phyloP scores from a whole-genome alignment of 1,140 invertebrate genomes.

The Sitobion miscanthi region DNA sequence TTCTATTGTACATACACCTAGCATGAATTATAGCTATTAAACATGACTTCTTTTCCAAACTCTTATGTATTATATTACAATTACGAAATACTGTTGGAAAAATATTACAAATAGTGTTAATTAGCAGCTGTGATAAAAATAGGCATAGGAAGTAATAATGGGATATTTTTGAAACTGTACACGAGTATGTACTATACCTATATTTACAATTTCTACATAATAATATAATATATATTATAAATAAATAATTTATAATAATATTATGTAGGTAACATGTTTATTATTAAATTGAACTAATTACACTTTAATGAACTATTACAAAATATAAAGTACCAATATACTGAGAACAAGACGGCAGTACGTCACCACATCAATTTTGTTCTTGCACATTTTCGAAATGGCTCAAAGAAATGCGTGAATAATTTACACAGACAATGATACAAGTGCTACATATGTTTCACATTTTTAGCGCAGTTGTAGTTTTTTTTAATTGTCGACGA shows the following conservation, averaged over 20 bases:
- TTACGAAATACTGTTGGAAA: not conserved
- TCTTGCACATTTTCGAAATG: not conserved
- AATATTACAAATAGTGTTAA: not conserved
- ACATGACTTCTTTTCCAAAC: not conserved
- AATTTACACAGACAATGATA: not conserved
- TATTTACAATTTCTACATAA: too few relatives aligned
- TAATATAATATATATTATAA: not conserved
- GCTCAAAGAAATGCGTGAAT: not conserved
- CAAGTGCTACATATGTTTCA: not conserved
- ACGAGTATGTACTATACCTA: not conserved
- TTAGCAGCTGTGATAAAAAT: conserved; percentile 34
- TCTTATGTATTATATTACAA: not conserved
- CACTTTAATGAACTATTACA: not conserved
- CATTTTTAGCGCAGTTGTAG: not conserved
- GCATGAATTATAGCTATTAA: not conserved
- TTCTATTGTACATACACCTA: not conserved
- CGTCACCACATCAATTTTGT: not conserved
- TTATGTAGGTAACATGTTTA: not conserved
- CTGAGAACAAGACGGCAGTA: not conserved
- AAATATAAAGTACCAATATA: not conserved
- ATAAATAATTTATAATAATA: too few relatives aligned
- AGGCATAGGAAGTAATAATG: not conserved
- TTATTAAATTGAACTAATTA: conserved; percentile 8
- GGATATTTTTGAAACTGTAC: not conserved
- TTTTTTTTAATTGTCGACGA: not conserved